Evolutionary conservation across 2,113 vertebrate species (phyloP).

Genomic region (Pseudonaja textilis): DNA sequence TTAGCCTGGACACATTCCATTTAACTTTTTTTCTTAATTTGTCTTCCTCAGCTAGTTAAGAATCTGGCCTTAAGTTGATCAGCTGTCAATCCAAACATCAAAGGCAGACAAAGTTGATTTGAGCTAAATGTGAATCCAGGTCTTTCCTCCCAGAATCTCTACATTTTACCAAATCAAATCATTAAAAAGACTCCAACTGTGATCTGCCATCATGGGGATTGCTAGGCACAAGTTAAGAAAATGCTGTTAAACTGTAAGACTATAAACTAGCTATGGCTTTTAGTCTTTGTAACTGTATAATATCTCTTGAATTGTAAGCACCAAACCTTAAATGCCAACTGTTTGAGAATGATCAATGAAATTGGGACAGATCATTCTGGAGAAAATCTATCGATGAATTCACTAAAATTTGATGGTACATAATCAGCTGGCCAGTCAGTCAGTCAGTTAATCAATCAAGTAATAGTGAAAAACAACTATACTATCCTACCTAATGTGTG

Average conservation of each 20-base stretch:
- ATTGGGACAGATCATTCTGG: neutral
- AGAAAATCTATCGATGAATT: neutral
- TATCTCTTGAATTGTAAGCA: neutral
- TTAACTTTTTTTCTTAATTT: neutral
- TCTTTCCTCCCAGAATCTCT: neutral
- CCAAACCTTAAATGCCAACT: neutral
- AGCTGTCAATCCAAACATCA: neutral
- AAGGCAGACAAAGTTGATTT: neutral
- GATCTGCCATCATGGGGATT: neutral
- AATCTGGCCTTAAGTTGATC: neutral
- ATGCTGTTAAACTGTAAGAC: neutral
- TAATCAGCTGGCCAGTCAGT: neutral
- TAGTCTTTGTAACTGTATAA: neutral
- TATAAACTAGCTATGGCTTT: neutral
- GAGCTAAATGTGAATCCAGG: neutral
- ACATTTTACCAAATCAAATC: neutral
- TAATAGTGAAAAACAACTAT: neutral
- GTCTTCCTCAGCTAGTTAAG: neutral
- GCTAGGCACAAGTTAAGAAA: neutral
- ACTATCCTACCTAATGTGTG: neutral
- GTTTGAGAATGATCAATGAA: neutral
- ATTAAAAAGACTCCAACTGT: neutral
- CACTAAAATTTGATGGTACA: neutral
- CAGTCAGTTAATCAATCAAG: neutral
- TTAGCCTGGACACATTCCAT: neutral